Evolutionary conservation across 2,888 invertebrate species (phyloP), one percentile per base, ranked within the genome.

Genomic region (Vanessa cardui): DNA sequence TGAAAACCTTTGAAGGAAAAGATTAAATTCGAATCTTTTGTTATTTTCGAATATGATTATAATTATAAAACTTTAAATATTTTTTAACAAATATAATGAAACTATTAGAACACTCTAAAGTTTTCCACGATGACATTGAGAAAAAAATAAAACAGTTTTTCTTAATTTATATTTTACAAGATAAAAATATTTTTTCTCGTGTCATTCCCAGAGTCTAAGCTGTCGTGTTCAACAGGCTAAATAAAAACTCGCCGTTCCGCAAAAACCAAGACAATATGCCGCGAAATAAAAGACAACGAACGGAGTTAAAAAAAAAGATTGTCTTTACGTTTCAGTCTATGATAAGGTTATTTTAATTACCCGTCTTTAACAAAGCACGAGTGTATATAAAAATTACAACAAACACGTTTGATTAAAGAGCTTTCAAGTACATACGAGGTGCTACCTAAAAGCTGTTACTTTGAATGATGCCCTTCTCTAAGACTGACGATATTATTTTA

Each of bases 131-230:
- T 61, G 65, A 64, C 56, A 58, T 68, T 64, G 44, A 68, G 56
- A n/a, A 56, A 9, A 49, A 67, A 46, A 62, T 56, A 62, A 49
- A 47, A 64, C 15, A 65, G 59, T 67, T 74, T 73, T 65, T 72
- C 70, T 39, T 77, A 78, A 76, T 73, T 77, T 77, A 52, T 62
- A 52, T 66, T 71, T 69, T 66, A 63, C 61, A 64, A 66, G 52
- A 66, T 64, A 58, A 71, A 62, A 44, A 58, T 56, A 70, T 60
- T 47, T 69, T n/a, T 64, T 67, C 69, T 70, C 59, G 50, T 64
- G 62, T 67, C 62, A 52, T 64, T 66, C 44, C 44, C 66, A 72
- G 64, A 58, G 58, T 56, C 46, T 65, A 58, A 66, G 58, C 69
- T 71, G 71, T 66, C 71, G 64, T 67, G 46, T 47, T 69, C 69